A percentile compares a stretch with the other conserved stretches of the same genome.
Evolutionary conservation across 2,888 invertebrate genomes (phyloP).

Genomic region (Spialia ferax): DNA sequence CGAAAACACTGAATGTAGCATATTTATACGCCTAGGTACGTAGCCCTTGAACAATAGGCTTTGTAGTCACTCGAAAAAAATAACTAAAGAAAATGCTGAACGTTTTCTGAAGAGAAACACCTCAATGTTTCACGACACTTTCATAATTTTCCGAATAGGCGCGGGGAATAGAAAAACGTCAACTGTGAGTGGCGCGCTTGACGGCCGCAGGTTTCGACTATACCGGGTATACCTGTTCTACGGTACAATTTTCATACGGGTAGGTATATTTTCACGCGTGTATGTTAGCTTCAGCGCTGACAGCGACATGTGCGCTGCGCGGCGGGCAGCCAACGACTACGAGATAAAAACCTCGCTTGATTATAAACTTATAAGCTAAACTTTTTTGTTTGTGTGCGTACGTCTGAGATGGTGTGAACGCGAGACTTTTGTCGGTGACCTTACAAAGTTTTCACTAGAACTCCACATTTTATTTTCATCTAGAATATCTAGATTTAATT

Average conservation of each 20-base stretch:
- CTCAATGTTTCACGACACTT: conserved; percentile 77
- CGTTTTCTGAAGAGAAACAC: conserved; percentile 71
- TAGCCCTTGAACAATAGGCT: conserved; percentile 77
- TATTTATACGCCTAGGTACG: conserved; percentile 68
- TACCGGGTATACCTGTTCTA: conserved; percentile 54
- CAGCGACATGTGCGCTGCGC: conserved; percentile 76
- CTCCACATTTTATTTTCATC: conserved; percentile 4
- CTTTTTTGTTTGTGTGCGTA: conserved; percentile 81
- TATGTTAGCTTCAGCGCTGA: conserved; percentile 65
- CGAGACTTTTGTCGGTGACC: conserved; percentile 77
- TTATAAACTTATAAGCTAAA: conserved; percentile 86
- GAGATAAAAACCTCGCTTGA: conserved; percentile 85
- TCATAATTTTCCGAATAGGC: conserved; percentile 77
- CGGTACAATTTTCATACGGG: conserved; percentile 66
- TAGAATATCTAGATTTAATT: no score
- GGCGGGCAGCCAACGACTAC: conserved; percentile 82
- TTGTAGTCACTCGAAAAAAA: conserved; percentile 78
- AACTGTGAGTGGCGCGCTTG: conserved; percentile 66
- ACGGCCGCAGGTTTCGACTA: conserved; percentile 58
- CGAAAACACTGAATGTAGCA: conserved; percentile 79
- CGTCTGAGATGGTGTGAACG: conserved; percentile 69
- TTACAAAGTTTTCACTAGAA: conserved; percentile 76
- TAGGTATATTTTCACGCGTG: conserved; percentile 72
- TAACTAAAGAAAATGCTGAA: conserved; percentile 66
- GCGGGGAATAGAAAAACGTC: conserved; percentile 65